A percentile compares a stretch with the other conserved stretches of the same genome.
Evolutionary conservation across 2,888 invertebrate genomes (phyloP).

Genomic region (Nebria salina): DNA sequence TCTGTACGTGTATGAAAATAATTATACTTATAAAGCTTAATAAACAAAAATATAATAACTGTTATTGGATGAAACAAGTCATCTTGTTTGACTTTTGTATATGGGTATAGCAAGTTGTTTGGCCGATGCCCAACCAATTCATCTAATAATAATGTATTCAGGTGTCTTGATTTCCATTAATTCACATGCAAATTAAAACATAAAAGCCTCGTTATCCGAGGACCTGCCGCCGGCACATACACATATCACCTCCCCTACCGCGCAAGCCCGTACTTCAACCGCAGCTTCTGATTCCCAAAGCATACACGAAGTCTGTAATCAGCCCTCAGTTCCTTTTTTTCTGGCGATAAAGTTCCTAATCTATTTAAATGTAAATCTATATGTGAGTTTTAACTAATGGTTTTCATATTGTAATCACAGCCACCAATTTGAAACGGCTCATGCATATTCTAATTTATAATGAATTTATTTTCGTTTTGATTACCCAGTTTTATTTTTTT

Average conservation of each 20-base stretch:
- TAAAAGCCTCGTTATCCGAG: slow-evolving; percentile 41
- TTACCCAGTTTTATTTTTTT: slow-evolving; percentile 25
- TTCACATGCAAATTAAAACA: slow-evolving; percentile 45
- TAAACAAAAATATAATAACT: background rate
- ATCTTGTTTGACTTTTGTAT: slow-evolving; percentile 6
- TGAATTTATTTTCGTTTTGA: slow-evolving; percentile 18
- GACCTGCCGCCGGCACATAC: slow-evolving; percentile 20
- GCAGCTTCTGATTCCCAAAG: slow-evolving; percentile 10
- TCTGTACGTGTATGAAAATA: background rate
- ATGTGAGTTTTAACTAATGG: slow-evolving; percentile 38
- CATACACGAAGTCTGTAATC: slow-evolving; percentile 3
- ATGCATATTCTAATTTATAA: slow-evolving; percentile 38
- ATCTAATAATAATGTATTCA: slow-evolving; percentile 37
- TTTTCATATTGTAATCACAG: slow-evolving; percentile 41
- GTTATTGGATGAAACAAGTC: slow-evolving; percentile 24
- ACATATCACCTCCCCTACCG: slow-evolving; percentile 10
- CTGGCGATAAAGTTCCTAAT: slow-evolving; percentile 35
- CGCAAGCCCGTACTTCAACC: slow-evolving; percentile 9
- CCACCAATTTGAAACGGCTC: slow-evolving; percentile 34
- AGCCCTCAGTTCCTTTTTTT: slow-evolving; percentile 18
- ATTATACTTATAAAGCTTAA: background rate
- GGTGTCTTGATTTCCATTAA: slow-evolving; percentile 45
- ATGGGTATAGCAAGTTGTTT: background rate
- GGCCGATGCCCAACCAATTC: slow-evolving; percentile 27
- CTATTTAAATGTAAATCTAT: slow-evolving; percentile 44